phyloP scores from a whole-genome alignment of 2,888 invertebrate genomes.

The Cepaea hortensis region DNA sequence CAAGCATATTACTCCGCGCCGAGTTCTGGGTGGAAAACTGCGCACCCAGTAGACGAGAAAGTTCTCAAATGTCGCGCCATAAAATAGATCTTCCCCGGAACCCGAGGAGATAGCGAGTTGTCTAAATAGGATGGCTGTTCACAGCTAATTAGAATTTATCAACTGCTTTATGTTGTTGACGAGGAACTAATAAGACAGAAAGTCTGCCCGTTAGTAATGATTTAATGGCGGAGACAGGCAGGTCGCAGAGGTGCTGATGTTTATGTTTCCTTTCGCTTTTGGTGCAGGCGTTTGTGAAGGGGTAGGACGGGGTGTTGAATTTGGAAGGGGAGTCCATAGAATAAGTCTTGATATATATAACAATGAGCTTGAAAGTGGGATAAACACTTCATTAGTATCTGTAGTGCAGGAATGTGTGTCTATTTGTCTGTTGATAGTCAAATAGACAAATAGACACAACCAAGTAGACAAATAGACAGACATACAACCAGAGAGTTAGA shows the following conservation, averaged over 20 bases:
- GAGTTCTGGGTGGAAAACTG: too few relatives aligned
- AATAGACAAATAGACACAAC: not conserved
- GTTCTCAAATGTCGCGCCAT: not conserved
- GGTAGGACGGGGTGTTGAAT: too few relatives aligned
- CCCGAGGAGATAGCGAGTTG: constrained; percentile 32
- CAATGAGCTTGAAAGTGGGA: too few relatives aligned
- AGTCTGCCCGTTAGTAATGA: not conserved
- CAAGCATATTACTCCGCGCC: too few relatives aligned
- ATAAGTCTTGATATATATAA: not conserved
- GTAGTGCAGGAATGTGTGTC: too few relatives aligned
- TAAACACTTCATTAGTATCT: too few relatives aligned
- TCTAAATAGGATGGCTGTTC: constrained; percentile 5
- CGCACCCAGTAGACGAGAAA: not conserved
- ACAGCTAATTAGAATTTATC: constrained; percentile 44
- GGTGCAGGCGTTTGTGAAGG: not conserved
- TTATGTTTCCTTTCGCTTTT: constrained; percentile 24
- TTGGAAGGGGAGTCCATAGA: not conserved
- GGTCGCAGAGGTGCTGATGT: constrained; percentile 9
- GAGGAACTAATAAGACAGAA: constrained; percentile 27
- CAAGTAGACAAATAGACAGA: too few relatives aligned
- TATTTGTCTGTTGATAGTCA: too few relatives aligned
- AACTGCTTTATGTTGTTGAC: constrained; percentile 15
- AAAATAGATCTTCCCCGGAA: constrained; percentile 15
- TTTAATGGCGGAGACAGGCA: constrained; percentile 19
- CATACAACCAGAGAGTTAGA: too few relatives aligned